These are phyloP conservation scores for Halesus radiatus DNA, from an alignment of 1,140 invertebrate species.

Conservation along the genomic window DNA sequence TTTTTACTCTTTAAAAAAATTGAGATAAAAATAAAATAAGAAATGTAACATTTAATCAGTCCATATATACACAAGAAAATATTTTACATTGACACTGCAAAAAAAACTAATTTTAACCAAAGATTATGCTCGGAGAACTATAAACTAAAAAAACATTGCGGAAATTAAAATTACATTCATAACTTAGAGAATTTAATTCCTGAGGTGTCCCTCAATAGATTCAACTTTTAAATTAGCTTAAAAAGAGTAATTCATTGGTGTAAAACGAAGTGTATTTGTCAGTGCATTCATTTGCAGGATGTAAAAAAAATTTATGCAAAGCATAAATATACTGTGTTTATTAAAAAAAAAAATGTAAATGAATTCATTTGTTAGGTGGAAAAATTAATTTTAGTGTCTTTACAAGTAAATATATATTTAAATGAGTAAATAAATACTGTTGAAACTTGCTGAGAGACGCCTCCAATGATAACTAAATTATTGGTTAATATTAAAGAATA, in stretches of 20 bases:
- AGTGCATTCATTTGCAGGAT: too few relatives aligned
- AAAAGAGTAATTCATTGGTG: too few relatives aligned
- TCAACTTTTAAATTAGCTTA: background rate
- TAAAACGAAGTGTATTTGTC: too few relatives aligned
- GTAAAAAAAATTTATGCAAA: too few relatives aligned
- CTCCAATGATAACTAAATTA: constrained; percentile 11
- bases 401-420: too few relatives aligned
- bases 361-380: too few relatives aligned
- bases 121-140: background rate
- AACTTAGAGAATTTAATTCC: constrained; percentile 8
- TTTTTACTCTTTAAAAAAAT: too few relatives aligned
- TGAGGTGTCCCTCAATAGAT: background rate
- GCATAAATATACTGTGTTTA: too few relatives aligned
- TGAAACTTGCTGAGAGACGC: background rate
- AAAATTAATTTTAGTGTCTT: too few relatives aligned
- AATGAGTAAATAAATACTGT: too few relatives aligned
- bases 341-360: too few relatives aligned
- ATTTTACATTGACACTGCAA: constrained; percentile 5
- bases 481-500: constrained; percentile 9
- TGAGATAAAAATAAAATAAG: constrained; percentile 19
- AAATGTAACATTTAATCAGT: constrained; percentile 38
- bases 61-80: constrained; percentile 24
- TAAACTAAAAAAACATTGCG: constrained; percentile 5
- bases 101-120: constrained; percentile 4
- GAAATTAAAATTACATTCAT: constrained; percentile 5